Conservation (phyloP, 2,797 vertebrate genomes). For the Columba guinea region DNA sequence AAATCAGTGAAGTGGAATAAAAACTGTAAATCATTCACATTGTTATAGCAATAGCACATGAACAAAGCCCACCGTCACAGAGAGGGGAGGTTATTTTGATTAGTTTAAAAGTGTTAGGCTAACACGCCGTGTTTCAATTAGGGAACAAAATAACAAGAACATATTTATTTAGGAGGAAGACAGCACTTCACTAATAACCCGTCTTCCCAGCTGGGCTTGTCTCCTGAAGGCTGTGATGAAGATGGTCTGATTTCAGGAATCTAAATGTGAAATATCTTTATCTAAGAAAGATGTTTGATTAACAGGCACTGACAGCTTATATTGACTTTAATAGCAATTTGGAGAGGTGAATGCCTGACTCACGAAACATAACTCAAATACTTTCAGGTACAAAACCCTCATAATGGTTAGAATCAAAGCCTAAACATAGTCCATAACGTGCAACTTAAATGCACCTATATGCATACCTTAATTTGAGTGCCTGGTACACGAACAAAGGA, state of each 20-base stretch:
- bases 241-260: neutral
- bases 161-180: neutral
- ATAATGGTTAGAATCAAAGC: neutral
- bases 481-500: neutral
- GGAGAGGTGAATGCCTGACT: neutral
- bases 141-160: neutral
- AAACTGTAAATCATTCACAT: slow-evolving; percentile 23
- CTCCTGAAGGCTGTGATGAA: neutral
- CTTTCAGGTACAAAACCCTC: neutral
- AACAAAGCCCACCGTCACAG: neutral
- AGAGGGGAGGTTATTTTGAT: neutral
- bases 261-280: neutral
- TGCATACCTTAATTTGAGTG: neutral
- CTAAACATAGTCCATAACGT: neutral
- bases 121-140: neutral
- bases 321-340: neutral
- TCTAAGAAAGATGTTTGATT: neutral
- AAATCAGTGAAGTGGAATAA: slow-evolving; percentile 29
- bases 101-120: neutral
- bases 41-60: neutral
- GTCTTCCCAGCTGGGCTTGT: neutral
- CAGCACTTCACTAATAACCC: neutral
- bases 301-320: neutral
- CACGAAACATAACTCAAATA: neutral
- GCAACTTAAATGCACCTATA: neutral